Conservation (phyloP, 2,113 vertebrate species). For the Podarcis cretensis region DNA sequence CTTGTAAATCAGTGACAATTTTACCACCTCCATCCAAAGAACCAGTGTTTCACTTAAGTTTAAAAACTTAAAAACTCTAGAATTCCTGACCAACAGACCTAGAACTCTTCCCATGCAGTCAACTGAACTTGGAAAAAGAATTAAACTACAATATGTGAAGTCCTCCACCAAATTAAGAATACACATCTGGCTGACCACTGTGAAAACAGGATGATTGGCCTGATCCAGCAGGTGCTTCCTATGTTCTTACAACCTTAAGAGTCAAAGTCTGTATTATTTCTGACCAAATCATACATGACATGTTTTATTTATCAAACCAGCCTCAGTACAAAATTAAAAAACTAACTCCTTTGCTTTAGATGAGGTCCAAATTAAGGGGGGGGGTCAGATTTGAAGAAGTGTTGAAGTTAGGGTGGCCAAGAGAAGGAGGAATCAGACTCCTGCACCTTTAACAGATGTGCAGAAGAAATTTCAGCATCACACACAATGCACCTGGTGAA, state of each 20-base stretch:
- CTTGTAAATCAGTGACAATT: not conserved
- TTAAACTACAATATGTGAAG: not conserved
- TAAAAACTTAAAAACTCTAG: fast-evolving
- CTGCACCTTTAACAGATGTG: not conserved
- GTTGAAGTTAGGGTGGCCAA: not conserved
- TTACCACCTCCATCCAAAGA: not conserved
- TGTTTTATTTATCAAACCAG: not conserved
- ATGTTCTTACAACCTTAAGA: not conserved
- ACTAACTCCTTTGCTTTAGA: not conserved
- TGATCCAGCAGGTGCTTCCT: too few species aligned
- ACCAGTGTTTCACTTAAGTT: not conserved
- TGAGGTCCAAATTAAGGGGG: not conserved
- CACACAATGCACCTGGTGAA: not conserved
- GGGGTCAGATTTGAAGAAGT: not conserved
- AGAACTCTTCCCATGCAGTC: fast-evolving
- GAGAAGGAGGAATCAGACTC: not conserved
- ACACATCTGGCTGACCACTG: too few species aligned
- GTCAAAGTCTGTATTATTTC: not conserved
- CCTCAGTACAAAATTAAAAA: too few species aligned
- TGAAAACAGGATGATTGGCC: too few species aligned
- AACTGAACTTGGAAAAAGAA: fast-evolving
- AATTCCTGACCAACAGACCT: not conserved
- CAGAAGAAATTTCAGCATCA: not conserved
- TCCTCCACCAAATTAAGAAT: not conserved
- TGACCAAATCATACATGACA: not conserved